Evolutionary conservation across 2,888 invertebrate species (phyloP).

Genomic region (Calameuta filiformis): DNA sequence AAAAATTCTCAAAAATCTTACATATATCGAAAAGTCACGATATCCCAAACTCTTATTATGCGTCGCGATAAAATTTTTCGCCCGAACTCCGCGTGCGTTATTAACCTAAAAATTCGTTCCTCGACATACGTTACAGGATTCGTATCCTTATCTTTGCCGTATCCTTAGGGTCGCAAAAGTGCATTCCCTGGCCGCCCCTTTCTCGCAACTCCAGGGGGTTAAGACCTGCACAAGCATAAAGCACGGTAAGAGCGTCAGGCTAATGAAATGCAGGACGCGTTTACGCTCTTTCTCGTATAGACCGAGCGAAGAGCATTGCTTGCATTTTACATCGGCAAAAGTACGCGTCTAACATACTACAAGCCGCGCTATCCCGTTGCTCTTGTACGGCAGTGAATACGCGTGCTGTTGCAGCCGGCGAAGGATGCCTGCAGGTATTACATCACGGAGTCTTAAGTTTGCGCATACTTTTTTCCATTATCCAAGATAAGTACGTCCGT

Average conservation of each 20-base stretch:
- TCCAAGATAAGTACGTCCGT: not conserved
- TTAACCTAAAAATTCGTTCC: not conserved
- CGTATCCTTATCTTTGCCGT: not conserved
- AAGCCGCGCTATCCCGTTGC: not conserved
- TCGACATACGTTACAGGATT: not conserved
- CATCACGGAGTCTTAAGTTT: not conserved
- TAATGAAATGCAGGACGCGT: constrained; percentile 18
- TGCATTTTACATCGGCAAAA: constrained; percentile 32
- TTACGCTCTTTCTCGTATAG: constrained; percentile 26
- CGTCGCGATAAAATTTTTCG: too few relatives aligned
- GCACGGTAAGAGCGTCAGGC: not conserved
- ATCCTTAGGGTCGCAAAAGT: not conserved
- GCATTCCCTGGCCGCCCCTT: not conserved
- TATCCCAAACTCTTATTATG: not conserved
- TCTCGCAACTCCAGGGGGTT: not conserved
- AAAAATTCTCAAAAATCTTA: not conserved
- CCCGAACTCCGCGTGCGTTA: not conserved
- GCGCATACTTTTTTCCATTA: not conserved
- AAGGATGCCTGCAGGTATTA: not conserved
- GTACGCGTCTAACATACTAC: constrained; percentile 22
- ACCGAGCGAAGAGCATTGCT: constrained; percentile 36
- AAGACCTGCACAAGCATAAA: not conserved
- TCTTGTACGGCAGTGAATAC: not conserved
- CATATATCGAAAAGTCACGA: not conserved
- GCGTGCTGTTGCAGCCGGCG: not conserved